Percentiles rank a stretch among this genome's conserved stretches.
Evolutionary conservation across 2,113 vertebrate species (phyloP).

Genomic region (Microtus ochrogaster): DNA sequence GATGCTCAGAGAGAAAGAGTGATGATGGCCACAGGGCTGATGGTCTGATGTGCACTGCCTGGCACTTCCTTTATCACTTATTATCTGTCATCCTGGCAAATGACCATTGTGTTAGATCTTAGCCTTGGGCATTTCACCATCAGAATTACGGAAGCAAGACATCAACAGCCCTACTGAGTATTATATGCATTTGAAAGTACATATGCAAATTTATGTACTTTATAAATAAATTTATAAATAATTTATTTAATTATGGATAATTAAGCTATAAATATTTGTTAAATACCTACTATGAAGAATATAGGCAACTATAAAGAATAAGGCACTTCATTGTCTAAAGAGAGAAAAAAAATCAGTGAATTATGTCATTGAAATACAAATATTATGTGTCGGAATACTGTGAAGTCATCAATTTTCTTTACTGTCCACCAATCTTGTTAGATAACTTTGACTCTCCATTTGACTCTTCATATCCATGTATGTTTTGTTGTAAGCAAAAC

Average conservation of each 20-base stretch:
- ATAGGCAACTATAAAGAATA: background rate
- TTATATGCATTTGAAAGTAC: background rate
- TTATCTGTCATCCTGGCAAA: background rate
- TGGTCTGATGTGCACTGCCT: background rate
- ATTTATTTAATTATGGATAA: background rate
- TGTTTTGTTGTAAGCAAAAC: background rate
- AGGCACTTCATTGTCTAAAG: background rate
- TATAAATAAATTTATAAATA: too few species aligned
- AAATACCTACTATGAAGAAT: background rate
- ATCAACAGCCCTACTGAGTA: background rate
- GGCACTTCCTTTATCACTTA: background rate
- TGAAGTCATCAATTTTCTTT: background rate
- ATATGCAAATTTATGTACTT: background rate
- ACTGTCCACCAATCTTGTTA: background rate
- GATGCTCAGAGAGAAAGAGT: background rate
- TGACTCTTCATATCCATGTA: background rate
- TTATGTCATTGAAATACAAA: background rate
- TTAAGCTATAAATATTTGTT: conserved; percentile 41
- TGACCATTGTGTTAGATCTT: background rate
- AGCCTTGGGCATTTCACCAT: conserved; percentile 30
- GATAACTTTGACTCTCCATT: background rate
- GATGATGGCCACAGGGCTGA: background rate
- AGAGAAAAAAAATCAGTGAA: background rate
- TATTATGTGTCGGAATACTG: background rate
- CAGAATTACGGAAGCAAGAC: background rate